Evolutionary conservation across 2,113 vertebrate genomes (phyloP), one percentile per base, ranked within the genome.

Genomic region (Bettongia penicillata): DNA sequence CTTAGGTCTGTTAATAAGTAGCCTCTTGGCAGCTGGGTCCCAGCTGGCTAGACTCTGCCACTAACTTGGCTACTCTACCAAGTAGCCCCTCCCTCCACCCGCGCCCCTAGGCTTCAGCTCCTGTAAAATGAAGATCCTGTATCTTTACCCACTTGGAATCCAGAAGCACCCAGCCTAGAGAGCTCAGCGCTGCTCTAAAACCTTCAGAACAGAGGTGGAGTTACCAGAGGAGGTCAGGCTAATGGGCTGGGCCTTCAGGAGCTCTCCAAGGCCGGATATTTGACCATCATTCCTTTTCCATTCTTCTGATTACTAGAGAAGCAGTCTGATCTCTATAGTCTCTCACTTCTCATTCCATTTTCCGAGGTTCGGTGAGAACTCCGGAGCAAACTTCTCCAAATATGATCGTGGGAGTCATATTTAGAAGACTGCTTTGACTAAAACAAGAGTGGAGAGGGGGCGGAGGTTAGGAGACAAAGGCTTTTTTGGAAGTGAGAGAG

Each of bases 361-460:
- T 98, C 98, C 97, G 98, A 43, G 68, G 19, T 84, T 98, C 94
- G 92, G 96, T 92, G 96, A 99, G 97, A 98, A 98, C 98, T 95
- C 98, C 98, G 98, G 98, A 96, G 96, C 98, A 99, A 99, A 99
- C 99, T 99, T 99, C 97, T 98, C 98, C 97, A 98, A 97, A 98
- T 98, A 98, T 99, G 99, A 99, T 99, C 99, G 98, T 96, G 61
- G 97, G 98, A 99, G 99, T 99, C 98, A 98, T 99, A 99, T 99
- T 99, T 98, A 96, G 98, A 99, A 99, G 98, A 98, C 98, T 98
- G 98, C 99, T 99, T 99, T 99, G 99, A 99, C 99, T 99, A 99
- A 99, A 98, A 89, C 26, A 24, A 57, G 98, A 98, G 94, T 95
- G 97, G 96, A 98, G 97, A 96, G 48, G 96, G 98, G 98, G 98